Evolutionary conservation across 2,888 invertebrate species (phyloP).

Genomic region (Lumbricus terrestris): DNA sequence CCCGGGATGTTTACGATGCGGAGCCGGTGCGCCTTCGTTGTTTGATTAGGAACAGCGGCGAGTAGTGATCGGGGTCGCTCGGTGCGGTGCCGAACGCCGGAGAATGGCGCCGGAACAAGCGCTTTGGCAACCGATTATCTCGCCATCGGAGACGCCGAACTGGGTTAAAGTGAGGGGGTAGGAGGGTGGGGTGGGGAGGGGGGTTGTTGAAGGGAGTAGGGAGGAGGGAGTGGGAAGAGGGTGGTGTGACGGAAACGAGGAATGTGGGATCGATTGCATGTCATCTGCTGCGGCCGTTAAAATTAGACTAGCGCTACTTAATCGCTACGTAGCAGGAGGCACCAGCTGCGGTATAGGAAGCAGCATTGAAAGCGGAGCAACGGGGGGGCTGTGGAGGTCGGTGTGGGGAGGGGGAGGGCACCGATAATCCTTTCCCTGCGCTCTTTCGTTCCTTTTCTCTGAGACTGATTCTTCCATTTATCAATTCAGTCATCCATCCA

Average conservation of each 20-base stretch:
- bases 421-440: neutral
- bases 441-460: neutral
- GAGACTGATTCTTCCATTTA: neutral
- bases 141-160: neutral
- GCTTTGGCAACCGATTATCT: neutral
- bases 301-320: neutral
- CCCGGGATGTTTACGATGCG: neutral
- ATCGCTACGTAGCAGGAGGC: neutral
- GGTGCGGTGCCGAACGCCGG: neutral
- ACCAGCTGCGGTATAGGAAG: neutral
- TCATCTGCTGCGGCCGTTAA: neutral
- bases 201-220: neutral
- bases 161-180: neutral
- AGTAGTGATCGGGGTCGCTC: neutral
- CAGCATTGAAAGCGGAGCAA: neutral
- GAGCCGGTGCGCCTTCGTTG: neutral
- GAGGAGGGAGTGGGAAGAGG: too few species aligned
- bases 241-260: neutral
- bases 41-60: neutral
- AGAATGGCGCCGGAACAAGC: neutral
- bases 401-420: neutral
- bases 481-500: too few species aligned
- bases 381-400: too few species aligned
- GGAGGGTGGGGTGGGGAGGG: too few species aligned
- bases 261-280: neutral